Evolutionary conservation across 2,888 invertebrate genomes (phyloP).

Genomic region (Melanargia galathea): DNA sequence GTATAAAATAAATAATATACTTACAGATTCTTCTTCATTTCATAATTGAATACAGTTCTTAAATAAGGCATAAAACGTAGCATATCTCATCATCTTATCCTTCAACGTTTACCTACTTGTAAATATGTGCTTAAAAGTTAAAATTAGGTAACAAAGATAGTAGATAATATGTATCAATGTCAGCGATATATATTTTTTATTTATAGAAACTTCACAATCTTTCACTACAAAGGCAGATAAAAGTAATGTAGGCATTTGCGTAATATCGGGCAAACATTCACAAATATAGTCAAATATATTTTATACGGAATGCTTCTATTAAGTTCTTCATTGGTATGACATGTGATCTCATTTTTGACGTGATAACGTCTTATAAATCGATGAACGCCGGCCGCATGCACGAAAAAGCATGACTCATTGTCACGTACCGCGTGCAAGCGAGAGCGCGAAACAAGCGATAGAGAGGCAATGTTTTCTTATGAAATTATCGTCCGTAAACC

Average conservation of each 20-base stretch:
- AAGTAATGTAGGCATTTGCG: not conserved
- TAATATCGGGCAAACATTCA: not conserved
- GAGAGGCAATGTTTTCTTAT: no score
- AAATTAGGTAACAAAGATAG: not conserved
- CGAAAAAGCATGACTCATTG: no score
- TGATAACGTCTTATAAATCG: no score
- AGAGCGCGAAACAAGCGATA: no score
- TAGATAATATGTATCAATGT: not conserved
- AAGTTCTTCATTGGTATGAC: not conserved
- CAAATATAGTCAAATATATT: not conserved
- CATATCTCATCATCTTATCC: no score
- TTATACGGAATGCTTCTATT: not conserved
- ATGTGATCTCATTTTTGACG: not conserved
- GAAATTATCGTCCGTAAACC: no score
- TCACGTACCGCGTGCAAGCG: no score
- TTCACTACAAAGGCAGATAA: conserved; percentile 1
- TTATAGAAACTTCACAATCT: not conserved
- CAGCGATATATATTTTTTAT: not conserved
- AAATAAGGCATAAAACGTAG: no score
- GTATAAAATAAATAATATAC: no score
- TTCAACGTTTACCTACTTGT: not conserved
- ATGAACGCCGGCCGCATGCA: no score
- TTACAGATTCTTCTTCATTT: no score
- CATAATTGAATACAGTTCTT: no score
- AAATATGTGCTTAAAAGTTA: not conserved